These are phyloP conservation scores for Parasteatoda lunata DNA, from an alignment of 2,888 invertebrate genomes.

Conservation along the genomic window DNA sequence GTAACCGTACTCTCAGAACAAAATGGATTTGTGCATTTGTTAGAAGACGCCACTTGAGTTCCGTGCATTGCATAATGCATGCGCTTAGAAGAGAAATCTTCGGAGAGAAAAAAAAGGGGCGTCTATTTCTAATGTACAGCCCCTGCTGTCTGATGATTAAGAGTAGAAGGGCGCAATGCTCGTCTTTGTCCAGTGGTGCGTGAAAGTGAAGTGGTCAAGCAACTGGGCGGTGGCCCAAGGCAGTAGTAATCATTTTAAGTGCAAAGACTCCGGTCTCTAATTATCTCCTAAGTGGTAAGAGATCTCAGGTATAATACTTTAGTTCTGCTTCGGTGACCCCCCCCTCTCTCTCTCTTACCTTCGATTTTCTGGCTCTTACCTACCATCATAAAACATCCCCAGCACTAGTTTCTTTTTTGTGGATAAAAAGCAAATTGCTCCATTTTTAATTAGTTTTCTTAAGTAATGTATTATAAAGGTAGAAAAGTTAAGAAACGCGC, in stretches of 20 bases:
- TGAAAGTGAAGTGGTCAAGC: neutral
- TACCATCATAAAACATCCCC: no score
- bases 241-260: slow-evolving; percentile 3
- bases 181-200: neutral
- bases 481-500: no score
- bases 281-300: slow-evolving; percentile 3
- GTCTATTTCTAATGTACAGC: neutral
- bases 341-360: neutral
- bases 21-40: neutral
- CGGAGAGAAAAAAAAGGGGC: neutral
- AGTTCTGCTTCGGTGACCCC: neutral
- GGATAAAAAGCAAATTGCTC: no score
- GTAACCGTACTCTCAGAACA: neutral
- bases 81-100: neutral
- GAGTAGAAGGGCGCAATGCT: slow-evolving; percentile 2
- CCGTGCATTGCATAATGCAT: neutral
- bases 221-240: slow-evolving; percentile 2
- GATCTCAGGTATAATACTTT: slow-evolving; percentile 1
- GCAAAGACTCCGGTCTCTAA: neutral
- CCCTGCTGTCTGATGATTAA: neutral
- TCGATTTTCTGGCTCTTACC: no score
- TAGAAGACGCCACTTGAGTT: neutral
- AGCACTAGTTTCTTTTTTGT: no score
- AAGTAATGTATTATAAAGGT: no score
- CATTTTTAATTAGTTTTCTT: no score